Conservation (phyloP, 2,113 vertebrate species). For the Pampusana beccarii region DNA sequence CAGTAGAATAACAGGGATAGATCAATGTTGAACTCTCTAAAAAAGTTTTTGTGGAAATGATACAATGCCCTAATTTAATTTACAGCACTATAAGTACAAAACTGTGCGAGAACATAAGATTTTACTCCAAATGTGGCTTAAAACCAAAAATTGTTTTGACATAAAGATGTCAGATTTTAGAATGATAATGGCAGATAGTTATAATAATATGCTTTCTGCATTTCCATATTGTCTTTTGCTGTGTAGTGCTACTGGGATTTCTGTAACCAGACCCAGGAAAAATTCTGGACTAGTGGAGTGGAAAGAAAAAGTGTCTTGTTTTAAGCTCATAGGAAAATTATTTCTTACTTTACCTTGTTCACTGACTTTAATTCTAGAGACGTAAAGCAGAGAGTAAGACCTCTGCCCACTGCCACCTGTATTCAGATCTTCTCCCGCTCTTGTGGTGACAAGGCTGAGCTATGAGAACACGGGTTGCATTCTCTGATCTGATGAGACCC, state of each 20-base stretch:
- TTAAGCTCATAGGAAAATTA: not conserved
- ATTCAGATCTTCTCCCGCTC: not conserved
- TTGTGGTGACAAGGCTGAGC: not conserved
- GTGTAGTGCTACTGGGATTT: not conserved
- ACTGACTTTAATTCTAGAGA: not conserved
- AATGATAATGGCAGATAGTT: not conserved
- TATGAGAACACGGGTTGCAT: accelerated
- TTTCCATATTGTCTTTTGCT: not conserved
- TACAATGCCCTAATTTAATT: not conserved
- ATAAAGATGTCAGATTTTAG: not conserved
- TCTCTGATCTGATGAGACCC: not conserved
- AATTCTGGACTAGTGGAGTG: not conserved
- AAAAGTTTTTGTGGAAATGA: not conserved
- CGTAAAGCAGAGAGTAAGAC: not conserved
- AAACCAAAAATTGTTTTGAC: not conserved
- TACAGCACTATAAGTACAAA: not conserved
- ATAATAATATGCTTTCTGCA: not conserved
- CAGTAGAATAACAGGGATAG: not conserved
- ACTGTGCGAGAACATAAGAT: not conserved
- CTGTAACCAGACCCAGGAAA: not conserved
- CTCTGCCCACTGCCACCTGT: not conserved
- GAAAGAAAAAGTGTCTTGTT: not conserved
- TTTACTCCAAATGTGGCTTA: not conserved
- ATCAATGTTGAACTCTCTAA: not conserved
- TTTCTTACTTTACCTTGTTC: not conserved